Conservation (phyloP, 2,113 vertebrate species). For the Chaetodon auriga region DNA sequence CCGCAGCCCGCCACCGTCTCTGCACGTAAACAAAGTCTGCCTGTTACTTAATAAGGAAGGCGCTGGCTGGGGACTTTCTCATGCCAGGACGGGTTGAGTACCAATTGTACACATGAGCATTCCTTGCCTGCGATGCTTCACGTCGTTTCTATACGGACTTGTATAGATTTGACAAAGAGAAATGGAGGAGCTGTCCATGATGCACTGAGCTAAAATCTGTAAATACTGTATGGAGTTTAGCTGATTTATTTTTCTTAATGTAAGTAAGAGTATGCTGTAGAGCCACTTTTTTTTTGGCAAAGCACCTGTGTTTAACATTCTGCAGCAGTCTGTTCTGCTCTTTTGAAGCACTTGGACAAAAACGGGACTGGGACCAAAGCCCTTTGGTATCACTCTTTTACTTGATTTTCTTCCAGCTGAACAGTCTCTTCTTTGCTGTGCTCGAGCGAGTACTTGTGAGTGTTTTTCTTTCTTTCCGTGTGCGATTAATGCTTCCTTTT, state of each 20-base stretch:
- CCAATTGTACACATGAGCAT: constrained; percentile 43
- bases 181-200: constrained; percentile 25
- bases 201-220: constrained; percentile 73
- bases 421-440: constrained; percentile 41
- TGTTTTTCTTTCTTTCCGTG: background rate
- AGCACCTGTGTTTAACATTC: constrained; percentile 61
- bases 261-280: constrained; percentile 23
- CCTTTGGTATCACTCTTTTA: constrained; percentile 34
- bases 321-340: constrained; percentile 53
- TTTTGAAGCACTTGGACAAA: constrained; percentile 62
- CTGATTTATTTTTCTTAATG: constrained; percentile 61
- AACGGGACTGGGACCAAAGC: constrained; percentile 54
- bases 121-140: constrained; percentile 29
- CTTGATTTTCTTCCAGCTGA: constrained; percentile 57
- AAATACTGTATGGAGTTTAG: constrained; percentile 41
- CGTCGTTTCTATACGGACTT: constrained; percentile 35
- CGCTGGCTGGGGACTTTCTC: constrained; percentile 37
- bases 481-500: constrained; percentile 29
- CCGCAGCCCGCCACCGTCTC: constrained; percentile 37
- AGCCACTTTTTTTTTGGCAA: constrained; percentile 44
- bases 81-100: constrained; percentile 34
- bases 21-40: constrained; percentile 61
- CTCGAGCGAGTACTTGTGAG: background rate
- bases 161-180: constrained; percentile 44
- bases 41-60: constrained; percentile 63